Base-by-base conservation (phyloP, 2,888 invertebrate genomes). In the Laothoe populi region DNA sequence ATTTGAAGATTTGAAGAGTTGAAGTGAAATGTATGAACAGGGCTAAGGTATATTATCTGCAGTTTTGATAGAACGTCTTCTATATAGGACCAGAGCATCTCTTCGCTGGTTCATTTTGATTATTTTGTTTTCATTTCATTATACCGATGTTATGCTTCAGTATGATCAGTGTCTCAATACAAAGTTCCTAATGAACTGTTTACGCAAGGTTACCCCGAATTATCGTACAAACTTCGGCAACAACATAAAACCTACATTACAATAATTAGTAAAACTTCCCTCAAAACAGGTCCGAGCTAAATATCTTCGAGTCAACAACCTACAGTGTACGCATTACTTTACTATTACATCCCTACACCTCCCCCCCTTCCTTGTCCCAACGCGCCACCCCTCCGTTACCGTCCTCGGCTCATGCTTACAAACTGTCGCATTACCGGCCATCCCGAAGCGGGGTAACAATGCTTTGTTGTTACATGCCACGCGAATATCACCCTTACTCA, bases 371-470 rank as follows among this genome's bases (percentile, higher is more conserved):
- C 53, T 35, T 19, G 59, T 64, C 64, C 61, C 65, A 16, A 75
- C 69, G 67, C 72, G 44, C 66, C 73, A 63, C 67, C 66, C 71
- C 69, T 73, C 76, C 78, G 81, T 73, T 71, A 71, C 75, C 76
- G 73, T 81, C 84, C 83, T 80, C 84, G 87, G 87, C 90, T 92
- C 91, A 92, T 92, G 92, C 92, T 91, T 92, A 92, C 92, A 90
- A 92, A 92, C 90, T 90, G 90, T 90, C 92, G 88, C 88, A 92
- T 92, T 92, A 92, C 87, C 82, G 82, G 81, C 82, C 87, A 83
- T 87, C 86, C 84, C 83, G 82, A 76, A 53, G 53, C 53, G 53
- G 19, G 19, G 19, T 11, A 35, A 53, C 53, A 53, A 53, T 13
- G 13, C 53, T 35, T 53, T 53, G 82, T 84, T 81, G 38, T 23